These are phyloP conservation scores for Lordiphosa collinella DNA, from an alignment of 1,140 invertebrate species.

Conservation along the genomic window DNA sequence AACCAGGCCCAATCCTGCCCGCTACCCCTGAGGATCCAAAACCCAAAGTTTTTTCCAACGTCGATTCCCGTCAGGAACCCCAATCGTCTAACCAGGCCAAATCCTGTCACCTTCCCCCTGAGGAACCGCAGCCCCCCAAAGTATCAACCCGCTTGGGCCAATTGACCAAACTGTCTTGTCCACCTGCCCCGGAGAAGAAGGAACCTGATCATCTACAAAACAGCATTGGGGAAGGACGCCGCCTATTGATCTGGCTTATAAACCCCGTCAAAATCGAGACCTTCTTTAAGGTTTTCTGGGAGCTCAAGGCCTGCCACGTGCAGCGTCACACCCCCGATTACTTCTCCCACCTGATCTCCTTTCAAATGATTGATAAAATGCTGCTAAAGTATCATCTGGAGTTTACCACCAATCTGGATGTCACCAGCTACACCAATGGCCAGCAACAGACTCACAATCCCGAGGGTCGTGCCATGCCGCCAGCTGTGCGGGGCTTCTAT, in stretches of 20 bases:
- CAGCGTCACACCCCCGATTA: constrained; percentile 84
- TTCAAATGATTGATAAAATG: constrained; percentile 88
- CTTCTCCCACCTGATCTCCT: constrained; percentile 88
- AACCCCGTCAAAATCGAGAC: constrained; percentile 83
- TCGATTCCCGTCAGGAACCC: too few relatives aligned
- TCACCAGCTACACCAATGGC: constrained; percentile 90
- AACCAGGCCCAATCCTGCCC: too few relatives aligned
- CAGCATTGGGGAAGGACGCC: constrained; percentile 82
- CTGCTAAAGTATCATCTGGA: constrained; percentile 87
- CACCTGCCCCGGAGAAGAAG: too few relatives aligned
- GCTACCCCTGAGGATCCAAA: too few relatives aligned
- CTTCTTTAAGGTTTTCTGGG: constrained; percentile 88
- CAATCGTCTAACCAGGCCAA: too few relatives aligned
- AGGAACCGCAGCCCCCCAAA: too few relatives aligned
- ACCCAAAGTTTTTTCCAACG: too few relatives aligned
- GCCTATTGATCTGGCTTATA: constrained; percentile 86
- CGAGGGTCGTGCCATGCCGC: constrained; percentile 85
- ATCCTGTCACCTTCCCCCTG: constrained; percentile 12
- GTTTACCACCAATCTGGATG: constrained; percentile 93
- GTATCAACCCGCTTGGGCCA: too few relatives aligned
- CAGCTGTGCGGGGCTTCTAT: constrained; percentile 95
- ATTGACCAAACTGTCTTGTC: too few relatives aligned
- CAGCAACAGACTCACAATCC: constrained; percentile 92
- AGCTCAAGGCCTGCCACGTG: constrained; percentile 89
- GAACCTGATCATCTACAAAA: constrained; percentile 73